A percentile compares a stretch with the other conserved stretches of the same genome.
phyloP scores from a whole-genome alignment of 2,797 vertebrate genomes.

The Halcyon chelicuti region DNA sequence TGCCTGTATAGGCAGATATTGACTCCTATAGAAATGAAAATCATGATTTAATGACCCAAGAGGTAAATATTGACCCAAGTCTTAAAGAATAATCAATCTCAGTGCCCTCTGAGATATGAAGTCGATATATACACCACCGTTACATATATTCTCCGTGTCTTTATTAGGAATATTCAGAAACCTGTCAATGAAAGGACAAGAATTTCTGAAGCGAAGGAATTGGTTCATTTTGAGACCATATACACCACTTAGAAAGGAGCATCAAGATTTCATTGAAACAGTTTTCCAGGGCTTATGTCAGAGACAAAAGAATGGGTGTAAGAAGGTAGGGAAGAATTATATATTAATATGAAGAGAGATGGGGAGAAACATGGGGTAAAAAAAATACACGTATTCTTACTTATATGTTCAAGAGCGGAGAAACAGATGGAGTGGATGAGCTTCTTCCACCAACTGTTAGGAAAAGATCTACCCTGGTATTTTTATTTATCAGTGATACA shows the following conservation, averaged over 20 bases:
- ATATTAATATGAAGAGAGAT: neutral
- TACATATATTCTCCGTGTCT: slow-evolving; percentile 58
- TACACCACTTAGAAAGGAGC: neutral
- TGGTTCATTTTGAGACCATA: neutral
- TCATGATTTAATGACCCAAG: slow-evolving; percentile 58
- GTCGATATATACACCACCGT: slow-evolving; percentile 1
- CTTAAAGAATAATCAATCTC: slow-evolving; percentile 64
- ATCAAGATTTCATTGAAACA: neutral
- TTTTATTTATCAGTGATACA: neutral
- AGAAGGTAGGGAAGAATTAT: neutral
- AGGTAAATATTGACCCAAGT: slow-evolving; percentile 69
- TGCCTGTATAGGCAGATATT: slow-evolving; percentile 47
- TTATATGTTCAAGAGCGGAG: neutral
- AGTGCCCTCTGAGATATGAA: slow-evolving; percentile 34
- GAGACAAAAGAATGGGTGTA: neutral
- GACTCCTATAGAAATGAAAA: slow-evolving; percentile 56
- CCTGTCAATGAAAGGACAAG: neutral
- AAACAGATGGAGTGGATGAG: slow-evolving; percentile 16
- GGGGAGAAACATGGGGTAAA: neutral
- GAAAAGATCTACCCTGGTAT: neutral
- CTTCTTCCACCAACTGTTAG: neutral
- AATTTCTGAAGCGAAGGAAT: slow-evolving; percentile 1
- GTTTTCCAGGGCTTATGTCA: neutral
- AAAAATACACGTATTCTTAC: neutral
- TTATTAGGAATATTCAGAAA: slow-evolving; percentile 40